Percentiles rank a stretch among this genome's conserved stretches.
Conservation (phyloP, 1,140 invertebrate species). For the Plectrocnemia conspersa region DNA sequence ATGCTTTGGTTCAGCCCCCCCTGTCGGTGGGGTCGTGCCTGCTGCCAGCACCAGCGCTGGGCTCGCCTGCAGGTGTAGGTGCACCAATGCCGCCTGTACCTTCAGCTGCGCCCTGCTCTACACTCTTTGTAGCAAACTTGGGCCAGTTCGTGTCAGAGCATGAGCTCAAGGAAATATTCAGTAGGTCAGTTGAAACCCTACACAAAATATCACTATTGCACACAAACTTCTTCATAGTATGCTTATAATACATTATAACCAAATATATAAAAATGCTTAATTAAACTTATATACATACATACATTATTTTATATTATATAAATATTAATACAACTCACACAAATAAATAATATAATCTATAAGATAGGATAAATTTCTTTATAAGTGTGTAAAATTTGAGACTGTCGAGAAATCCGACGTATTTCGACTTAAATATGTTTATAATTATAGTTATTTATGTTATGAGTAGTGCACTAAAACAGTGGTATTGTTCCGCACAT, state of each 20-base stretch:
- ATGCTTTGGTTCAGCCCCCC: slow-evolving; percentile 64
- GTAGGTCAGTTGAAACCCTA: slow-evolving; percentile 62
- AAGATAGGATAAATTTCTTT: too few relatives aligned
- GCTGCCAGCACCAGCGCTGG: slow-evolving; percentile 72
- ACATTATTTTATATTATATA: too few relatives aligned
- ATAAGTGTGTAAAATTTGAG: too few relatives aligned
- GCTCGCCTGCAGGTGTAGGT: slow-evolving; percentile 80
- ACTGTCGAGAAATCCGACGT: too few relatives aligned
- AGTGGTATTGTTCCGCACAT: too few relatives aligned
- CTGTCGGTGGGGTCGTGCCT: slow-evolving; percentile 75
- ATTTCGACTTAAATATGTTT: too few relatives aligned
- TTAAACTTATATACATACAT: too few relatives aligned
- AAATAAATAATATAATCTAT: too few relatives aligned
- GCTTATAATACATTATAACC: slow-evolving; percentile 14
- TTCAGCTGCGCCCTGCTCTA: slow-evolving; percentile 89
- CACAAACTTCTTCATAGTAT: slow-evolving; percentile 8
- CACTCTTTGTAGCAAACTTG: slow-evolving; percentile 94
- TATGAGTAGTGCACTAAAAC: too few relatives aligned
- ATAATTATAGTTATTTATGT: too few relatives aligned
- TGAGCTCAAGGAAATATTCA: slow-evolving; percentile 95
- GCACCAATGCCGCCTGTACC: slow-evolving; percentile 66
- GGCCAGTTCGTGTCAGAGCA: slow-evolving; percentile 95
- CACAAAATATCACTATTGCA: neutral
- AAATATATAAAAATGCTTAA: slow-evolving; percentile 6
- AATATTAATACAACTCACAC: too few relatives aligned